Conservation (phyloP, 2,888 invertebrate genomes). For the Drosophila dives region DNA sequence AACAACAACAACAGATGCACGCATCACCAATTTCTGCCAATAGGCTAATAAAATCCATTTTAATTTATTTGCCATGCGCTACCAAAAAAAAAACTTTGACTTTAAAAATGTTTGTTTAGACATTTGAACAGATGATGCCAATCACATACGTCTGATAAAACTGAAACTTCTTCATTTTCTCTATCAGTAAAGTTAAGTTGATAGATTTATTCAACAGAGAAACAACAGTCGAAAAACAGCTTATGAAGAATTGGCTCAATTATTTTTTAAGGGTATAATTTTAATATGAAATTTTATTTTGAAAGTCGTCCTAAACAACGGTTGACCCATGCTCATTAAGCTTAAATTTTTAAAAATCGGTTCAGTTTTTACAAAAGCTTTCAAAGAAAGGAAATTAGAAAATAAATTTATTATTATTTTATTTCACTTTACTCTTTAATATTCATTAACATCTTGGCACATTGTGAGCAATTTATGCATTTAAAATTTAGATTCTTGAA, state of each 20-base stretch:
- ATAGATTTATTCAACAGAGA: background rate
- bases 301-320: background rate
- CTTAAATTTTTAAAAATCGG: background rate
- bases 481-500: background rate
- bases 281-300: background rate
- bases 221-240: background rate
- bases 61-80: constrained; percentile 52
- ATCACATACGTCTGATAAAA: constrained; percentile 40
- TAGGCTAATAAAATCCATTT: constrained; percentile 66
- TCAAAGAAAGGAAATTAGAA: background rate
- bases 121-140: constrained; percentile 51
- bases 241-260: background rate
- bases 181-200: background rate
- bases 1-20: constrained; percentile 7
- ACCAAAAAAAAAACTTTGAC: constrained; percentile 36
- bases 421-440: constrained; percentile 5
- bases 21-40: constrained; percentile 8
- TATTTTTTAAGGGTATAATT: background rate
- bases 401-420: no score
- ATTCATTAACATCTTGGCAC: background rate
- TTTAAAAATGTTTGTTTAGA: constrained; percentile 47
- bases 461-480: background rate
- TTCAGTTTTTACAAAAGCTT: constrained; percentile 1
- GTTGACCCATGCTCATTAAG: background rate
- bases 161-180: constrained; percentile 15